Evolutionary conservation across 2,888 invertebrate species (phyloP).

Genomic region (Aelia acuminata): DNA sequence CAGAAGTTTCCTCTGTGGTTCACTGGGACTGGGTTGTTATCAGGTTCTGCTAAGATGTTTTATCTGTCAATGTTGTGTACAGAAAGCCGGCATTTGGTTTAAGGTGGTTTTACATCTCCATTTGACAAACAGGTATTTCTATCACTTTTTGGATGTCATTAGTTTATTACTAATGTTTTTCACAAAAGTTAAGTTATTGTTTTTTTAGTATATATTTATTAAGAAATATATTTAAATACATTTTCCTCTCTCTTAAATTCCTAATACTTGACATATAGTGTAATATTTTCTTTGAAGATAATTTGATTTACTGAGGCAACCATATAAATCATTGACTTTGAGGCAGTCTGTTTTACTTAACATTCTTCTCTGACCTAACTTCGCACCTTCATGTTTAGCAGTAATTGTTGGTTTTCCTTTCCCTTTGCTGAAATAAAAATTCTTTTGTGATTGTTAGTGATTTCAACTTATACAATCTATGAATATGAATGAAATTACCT

Average conservation of each 20-base stretch:
- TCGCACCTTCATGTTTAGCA: conserved; percentile 73
- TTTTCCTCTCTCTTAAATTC: conserved; percentile 68
- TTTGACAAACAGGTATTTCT: neutral
- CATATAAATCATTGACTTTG: conserved; percentile 78
- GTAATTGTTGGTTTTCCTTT: conserved; percentile 77
- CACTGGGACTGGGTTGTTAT: neutral
- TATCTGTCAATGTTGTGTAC: neutral
- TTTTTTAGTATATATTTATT: neutral
- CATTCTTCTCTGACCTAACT: conserved; percentile 76
- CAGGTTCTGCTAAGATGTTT: neutral
- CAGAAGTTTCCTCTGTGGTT: neutral
- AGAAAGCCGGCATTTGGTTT: neutral
- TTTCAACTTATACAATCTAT: neutral
- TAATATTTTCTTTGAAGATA: conserved; percentile 72
- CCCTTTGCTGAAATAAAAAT: conserved; percentile 71
- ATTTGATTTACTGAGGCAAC: conserved; percentile 73
- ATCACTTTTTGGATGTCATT: neutral
- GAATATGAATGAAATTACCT: conserved; percentile 67
- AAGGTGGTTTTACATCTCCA: neutral
- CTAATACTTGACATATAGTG: conserved; percentile 73
- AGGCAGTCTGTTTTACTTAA: conserved; percentile 78
- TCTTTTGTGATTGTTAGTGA: neutral
- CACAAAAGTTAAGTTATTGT: neutral
- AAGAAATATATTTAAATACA: neutral
- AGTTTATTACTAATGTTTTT: neutral